Conservation (phyloP, 92 coral and sea anemone genomes). For the Micromussa lordhowensis region DNA sequence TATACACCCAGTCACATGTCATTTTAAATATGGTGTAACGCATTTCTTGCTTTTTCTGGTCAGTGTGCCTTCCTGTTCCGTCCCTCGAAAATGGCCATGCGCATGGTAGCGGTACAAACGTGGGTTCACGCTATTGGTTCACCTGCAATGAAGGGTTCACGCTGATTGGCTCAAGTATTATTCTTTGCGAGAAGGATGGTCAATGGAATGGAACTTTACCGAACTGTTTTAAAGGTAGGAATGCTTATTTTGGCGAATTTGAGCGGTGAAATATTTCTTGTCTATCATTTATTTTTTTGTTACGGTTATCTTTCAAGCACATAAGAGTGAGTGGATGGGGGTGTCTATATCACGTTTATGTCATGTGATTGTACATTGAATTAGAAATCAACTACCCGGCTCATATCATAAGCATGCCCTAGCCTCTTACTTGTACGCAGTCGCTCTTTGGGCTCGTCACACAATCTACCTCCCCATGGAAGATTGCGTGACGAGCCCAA, state of each 20-base stretch:
- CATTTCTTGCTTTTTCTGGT: background rate
- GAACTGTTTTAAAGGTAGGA: conserved; percentile 26
- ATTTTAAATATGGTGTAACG: background rate
- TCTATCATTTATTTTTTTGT: background rate
- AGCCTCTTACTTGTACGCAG: no score
- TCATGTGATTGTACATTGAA: no score
- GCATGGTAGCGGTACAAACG: background rate
- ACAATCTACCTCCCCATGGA: no score
- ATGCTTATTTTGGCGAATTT: no score
- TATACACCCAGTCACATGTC: background rate
- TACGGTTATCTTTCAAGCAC: background rate
- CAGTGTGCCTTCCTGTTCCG: background rate
- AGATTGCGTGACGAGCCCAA: no score
- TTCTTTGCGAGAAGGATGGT: conserved; percentile 25
- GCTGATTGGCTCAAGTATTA: conserved; percentile 10
- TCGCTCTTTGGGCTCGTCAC: no score
- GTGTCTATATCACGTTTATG: no score
- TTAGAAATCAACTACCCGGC: no score
- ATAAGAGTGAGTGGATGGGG: no score
- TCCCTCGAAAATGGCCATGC: conserved; percentile 8
- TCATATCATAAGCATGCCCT: no score
- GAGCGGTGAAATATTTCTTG: background rate
- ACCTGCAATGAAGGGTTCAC: conserved; percentile 16
- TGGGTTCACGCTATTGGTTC: conserved; percentile 23
- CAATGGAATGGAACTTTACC: conserved; percentile 55